These are phyloP conservation scores for Episyrphus balteatus DNA, from an alignment of 1,140 invertebrate species.

Conservation along the genomic window DNA sequence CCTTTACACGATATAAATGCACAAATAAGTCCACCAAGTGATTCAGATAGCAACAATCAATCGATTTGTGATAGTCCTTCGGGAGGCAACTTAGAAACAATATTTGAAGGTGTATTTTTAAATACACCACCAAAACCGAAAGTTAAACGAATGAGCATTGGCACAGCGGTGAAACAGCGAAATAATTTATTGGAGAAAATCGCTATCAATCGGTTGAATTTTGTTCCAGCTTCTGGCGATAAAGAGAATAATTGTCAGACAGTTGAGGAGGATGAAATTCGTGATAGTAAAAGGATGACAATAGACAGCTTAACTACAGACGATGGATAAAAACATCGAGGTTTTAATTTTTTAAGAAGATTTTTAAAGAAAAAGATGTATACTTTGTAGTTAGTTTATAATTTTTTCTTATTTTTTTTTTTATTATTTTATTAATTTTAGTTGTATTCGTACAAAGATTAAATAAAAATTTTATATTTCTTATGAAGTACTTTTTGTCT, in stretches of 20 bases:
- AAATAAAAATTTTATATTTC: neutral
- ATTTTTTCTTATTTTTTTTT: no score
- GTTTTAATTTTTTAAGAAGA: no score
- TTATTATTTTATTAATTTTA: neutral
- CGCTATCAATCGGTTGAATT: conserved; percentile 18
- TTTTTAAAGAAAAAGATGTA: no score
- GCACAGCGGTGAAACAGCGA: conserved; percentile 1
- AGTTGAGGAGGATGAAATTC: no score
- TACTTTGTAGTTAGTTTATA: no score
- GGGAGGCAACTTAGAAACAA: conserved; percentile 24
- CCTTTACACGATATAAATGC: conserved; percentile 30
- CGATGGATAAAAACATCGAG: no score
- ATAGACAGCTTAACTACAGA: no score
- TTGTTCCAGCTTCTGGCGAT: neutral
- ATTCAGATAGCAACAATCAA: conserved; percentile 6
- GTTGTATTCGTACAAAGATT: neutral
- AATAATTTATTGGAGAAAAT: conserved; percentile 23
- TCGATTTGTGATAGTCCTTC: neutral
- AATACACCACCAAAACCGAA: conserved; percentile 19
- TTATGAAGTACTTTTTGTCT: neutral
- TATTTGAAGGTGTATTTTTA: conserved; percentile 32
- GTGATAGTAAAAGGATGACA: no score
- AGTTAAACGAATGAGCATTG: no score
- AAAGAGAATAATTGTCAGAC: neutral
- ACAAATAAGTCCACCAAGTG: conserved; percentile 28